Conservation (phyloP, 2,113 vertebrate genomes). For the Anas platyrhynchos region DNA sequence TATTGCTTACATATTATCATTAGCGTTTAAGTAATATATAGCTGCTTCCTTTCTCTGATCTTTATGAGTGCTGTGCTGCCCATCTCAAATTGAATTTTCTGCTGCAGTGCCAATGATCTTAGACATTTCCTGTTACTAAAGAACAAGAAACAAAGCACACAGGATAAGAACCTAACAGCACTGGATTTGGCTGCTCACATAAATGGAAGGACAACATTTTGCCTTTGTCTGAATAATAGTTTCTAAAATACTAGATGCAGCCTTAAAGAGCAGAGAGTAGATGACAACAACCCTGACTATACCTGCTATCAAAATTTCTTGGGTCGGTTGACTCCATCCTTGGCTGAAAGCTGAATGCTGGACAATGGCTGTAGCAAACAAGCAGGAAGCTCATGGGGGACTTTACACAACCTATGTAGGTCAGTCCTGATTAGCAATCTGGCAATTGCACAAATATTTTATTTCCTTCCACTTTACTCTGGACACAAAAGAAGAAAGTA, state of each 20-base stretch:
- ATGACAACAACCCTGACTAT: not conserved
- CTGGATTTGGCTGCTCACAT: not conserved
- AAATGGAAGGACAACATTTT: not conserved
- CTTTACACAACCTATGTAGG: not conserved
- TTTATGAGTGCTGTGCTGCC: not conserved
- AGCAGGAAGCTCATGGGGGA: not conserved
- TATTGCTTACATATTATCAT: not conserved
- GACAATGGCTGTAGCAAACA: not conserved
- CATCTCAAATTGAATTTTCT: slow-evolving; percentile 21
- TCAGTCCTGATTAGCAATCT: not conserved
- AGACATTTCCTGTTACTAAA: slow-evolving; percentile 8
- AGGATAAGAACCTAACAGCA: not conserved
- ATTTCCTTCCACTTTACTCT: not conserved
- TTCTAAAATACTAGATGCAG: not conserved
- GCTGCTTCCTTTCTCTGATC: slow-evolving; percentile 6
- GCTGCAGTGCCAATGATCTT: not conserved
- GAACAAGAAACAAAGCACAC: not conserved
- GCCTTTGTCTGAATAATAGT: not conserved
- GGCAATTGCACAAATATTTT: not conserved
- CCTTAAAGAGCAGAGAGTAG: not conserved
- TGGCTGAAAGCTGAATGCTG: not conserved
- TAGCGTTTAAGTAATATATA: not conserved
- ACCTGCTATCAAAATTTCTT: not conserved
- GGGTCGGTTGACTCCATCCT: not conserved
- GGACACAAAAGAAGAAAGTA: not conserved